Percentiles rank a stretch among this genome's conserved stretches.
Evolutionary conservation across 2,113 vertebrate species (phyloP).

Genomic region (Anoura caudifer): DNA sequence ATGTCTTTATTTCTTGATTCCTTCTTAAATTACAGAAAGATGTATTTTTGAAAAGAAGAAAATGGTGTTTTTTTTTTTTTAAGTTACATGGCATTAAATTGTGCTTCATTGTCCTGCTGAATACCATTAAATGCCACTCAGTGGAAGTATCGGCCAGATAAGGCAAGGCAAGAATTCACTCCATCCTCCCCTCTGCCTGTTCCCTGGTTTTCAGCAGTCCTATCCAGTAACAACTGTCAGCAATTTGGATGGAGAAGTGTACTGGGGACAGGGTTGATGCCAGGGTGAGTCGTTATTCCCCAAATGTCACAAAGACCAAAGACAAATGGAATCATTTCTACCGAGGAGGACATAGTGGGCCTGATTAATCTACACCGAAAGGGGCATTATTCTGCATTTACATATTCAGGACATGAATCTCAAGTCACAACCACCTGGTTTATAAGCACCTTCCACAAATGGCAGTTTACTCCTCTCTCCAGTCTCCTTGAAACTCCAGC

Average conservation of each 20-base stretch:
- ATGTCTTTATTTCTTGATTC: background rate
- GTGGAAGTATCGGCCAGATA: background rate
- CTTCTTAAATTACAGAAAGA: background rate
- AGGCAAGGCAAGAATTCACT: background rate
- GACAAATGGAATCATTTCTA: background rate
- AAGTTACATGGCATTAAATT: background rate
- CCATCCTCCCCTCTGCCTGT: background rate
- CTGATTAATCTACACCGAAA: background rate
- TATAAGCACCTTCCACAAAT: background rate
- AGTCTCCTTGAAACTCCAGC: background rate
- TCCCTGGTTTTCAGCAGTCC: background rate
- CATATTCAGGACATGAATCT: background rate
- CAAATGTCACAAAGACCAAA: background rate
- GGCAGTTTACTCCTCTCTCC: rapidly evolving
- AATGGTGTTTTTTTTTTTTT: background rate
- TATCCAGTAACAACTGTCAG: background rate
- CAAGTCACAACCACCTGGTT: background rate
- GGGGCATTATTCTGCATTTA: background rate
- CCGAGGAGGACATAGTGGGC: background rate
- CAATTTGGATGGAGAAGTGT: background rate
- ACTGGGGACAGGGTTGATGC: background rate
- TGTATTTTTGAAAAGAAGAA: background rate
- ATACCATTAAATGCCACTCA: background rate
- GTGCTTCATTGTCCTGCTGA: background rate
- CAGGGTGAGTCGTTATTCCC: background rate